Conservation (phyloP, 2,113 vertebrate genomes). For the Rostratula benghalensis region DNA sequence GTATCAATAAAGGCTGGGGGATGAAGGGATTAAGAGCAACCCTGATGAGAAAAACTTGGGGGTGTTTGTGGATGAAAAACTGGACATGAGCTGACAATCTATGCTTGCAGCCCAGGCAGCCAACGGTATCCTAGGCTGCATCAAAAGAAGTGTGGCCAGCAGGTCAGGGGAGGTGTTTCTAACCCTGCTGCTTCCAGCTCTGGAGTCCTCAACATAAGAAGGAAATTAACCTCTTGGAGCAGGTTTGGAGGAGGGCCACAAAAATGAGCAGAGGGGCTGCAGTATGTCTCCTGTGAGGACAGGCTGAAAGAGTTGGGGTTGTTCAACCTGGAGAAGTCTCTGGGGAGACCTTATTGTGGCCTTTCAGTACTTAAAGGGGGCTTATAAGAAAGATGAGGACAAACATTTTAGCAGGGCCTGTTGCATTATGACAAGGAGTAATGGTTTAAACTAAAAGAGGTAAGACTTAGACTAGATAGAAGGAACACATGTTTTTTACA, state of each 20-base stretch:
- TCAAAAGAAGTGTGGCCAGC: background rate
- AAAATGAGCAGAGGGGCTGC: background rate
- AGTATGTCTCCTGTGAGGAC: background rate
- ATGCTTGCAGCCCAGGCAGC: background rate
- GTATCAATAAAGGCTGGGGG: background rate
- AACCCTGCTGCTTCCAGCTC: background rate
- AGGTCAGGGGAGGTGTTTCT: background rate
- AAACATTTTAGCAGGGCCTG: background rate
- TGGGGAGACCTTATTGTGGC: background rate
- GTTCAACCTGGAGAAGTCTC: background rate
- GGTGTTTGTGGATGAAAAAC: background rate
- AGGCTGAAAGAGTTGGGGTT: background rate
- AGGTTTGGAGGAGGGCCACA: background rate
- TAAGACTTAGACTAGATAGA: background rate
- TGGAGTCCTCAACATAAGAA: background rate
- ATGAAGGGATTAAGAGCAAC: background rate
- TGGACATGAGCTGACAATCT: background rate
- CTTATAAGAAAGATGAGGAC: background rate
- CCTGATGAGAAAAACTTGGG: background rate
- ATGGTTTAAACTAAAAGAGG: background rate
- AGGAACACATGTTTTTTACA: background rate
- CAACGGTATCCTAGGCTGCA: background rate
- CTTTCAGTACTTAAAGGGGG: background rate
- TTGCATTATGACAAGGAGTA: background rate
- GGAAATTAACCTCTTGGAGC: background rate